Conservation (phyloP, 2,113 vertebrate genomes). For the Hydrochoerus hydrochaeris region DNA sequence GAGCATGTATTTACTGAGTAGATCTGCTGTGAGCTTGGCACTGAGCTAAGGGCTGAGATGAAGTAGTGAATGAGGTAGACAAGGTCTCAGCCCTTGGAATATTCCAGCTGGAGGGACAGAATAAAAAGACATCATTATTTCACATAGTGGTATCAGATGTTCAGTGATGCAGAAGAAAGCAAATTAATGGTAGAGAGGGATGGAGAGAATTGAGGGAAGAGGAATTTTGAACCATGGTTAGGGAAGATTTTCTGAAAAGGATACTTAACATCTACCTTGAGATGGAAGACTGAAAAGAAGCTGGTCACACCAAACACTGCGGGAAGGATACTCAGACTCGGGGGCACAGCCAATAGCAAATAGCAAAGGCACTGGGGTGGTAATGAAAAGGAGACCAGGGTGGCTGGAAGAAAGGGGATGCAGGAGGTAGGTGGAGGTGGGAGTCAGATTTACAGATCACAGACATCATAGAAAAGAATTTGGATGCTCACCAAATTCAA, state of each 20-base stretch:
- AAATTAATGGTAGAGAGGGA: neutral
- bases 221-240: neutral
- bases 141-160: neutral
- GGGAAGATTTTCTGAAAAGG: neutral
- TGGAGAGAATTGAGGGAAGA: rapidly evolving
- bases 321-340: neutral
- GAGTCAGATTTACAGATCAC: neutral
- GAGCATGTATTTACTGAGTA: neutral
- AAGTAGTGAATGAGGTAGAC: neutral
- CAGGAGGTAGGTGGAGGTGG: neutral
- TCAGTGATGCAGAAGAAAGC: neutral
- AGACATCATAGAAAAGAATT: neutral
- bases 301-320: too few relatives aligned
- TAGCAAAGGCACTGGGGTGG: neutral
- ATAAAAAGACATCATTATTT: neutral
- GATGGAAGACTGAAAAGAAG: neutral
- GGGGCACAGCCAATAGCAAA: neutral
- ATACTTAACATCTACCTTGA: neutral
- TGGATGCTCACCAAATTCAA: neutral
- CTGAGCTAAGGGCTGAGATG: neutral
- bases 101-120: neutral
- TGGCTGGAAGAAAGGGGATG: neutral
- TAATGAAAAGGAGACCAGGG: neutral
- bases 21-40: neutral
- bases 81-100: neutral